Evolutionary conservation across 2,888 invertebrate species (phyloP).

Genomic region (Meandrusa payeni): DNA sequence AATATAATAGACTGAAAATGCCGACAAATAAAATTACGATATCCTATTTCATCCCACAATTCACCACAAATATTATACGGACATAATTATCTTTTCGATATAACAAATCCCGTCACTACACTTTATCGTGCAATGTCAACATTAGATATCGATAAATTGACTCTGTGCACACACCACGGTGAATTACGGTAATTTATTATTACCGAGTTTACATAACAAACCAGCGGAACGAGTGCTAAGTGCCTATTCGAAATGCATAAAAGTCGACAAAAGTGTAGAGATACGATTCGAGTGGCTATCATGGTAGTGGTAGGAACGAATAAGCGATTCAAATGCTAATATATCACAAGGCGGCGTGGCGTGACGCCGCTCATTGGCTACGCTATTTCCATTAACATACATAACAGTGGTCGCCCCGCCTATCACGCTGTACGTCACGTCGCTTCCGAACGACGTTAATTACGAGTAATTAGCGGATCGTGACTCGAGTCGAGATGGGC

Average conservation of each 20-base stretch:
- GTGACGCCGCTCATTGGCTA: conserved; percentile 72
- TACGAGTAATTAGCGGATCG: conserved; percentile 70
- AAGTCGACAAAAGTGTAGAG: conserved; percentile 54
- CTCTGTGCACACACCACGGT: conserved; percentile 40
- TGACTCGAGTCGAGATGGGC: conserved; percentile 53
- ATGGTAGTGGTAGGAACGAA: conserved; percentile 53
- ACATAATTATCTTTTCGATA: conserved; percentile 53
- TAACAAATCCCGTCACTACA: conserved; percentile 53
- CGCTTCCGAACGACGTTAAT: conserved; percentile 69
- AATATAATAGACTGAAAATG: no score
- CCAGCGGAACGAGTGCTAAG: conserved; percentile 49
- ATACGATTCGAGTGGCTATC: conserved; percentile 40
- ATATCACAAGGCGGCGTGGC: conserved; percentile 73
- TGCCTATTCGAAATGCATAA: conserved; percentile 56
- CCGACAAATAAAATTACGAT: conserved; percentile 41
- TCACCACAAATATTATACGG: conserved; percentile 40
- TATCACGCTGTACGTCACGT: conserved; percentile 58
- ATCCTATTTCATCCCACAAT: conserved; percentile 49
- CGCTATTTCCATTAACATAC: conserved; percentile 74
- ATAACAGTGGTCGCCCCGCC: conserved; percentile 66
- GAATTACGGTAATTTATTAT: conserved; percentile 56
- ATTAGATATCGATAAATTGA: conserved; percentile 41
- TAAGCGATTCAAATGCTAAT: conserved; percentile 78
- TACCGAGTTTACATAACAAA: conserved; percentile 55
- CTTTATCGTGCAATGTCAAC: conserved; percentile 39